These are phyloP conservation scores for Sebastolobus alascanus DNA, from an alignment of 2,797 vertebrate genomes.

Conservation along the genomic window DNA sequence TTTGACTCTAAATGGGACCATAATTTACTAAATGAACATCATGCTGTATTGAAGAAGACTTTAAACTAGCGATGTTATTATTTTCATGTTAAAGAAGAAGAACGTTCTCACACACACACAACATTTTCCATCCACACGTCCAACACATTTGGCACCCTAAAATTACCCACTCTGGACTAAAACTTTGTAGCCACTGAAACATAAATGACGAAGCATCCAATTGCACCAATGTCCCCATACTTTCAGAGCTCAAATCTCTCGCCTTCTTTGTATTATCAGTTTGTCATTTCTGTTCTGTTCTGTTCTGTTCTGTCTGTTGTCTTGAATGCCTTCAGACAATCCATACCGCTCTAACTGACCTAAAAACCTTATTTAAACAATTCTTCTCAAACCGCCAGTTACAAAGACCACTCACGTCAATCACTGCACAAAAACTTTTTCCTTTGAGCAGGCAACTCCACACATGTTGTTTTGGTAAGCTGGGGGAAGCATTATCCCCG, in stretches of 20 bases:
- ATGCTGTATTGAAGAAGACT: no score
- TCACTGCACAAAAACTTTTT: constrained; percentile 12
- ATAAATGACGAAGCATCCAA: neutral
- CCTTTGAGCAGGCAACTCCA: constrained; percentile 1
- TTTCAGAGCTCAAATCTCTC: neutral
- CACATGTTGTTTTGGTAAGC: neutral
- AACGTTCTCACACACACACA: neutral
- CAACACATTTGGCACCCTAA: neutral
- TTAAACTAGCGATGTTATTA: no score
- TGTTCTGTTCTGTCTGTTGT: constrained; percentile 3
- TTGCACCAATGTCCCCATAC: neutral
- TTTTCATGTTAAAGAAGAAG: neutral
- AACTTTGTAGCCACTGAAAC: neutral
- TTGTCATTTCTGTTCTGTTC: neutral
- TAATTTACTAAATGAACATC: no score
- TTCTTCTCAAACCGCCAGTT: constrained; percentile 16
- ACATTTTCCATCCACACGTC: neutral
- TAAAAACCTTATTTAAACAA: constrained; percentile 37
- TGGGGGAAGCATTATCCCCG: neutral
- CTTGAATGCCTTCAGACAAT: neutral
- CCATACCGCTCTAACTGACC: constrained; percentile 11
- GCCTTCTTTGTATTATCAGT: neutral
- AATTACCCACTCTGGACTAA: neutral
- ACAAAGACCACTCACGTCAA: constrained; percentile 22
- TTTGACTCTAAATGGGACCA: no score